These are phyloP conservation scores for Stichodactyla mertensii DNA, from an alignment of 64 coral and sea anemone species.

Conservation along the genomic window DNA sequence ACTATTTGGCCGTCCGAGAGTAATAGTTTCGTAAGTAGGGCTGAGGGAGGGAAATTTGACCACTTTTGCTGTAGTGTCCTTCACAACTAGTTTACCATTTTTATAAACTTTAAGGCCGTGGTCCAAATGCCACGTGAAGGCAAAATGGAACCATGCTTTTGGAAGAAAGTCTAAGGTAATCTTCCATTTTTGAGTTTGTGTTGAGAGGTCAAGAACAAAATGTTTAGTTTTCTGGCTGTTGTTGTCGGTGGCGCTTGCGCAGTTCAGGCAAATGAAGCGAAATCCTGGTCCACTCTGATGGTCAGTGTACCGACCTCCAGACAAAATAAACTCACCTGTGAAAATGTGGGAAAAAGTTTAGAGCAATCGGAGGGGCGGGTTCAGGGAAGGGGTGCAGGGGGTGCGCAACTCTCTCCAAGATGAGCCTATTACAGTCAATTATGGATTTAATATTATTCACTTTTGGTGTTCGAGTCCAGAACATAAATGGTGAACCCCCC, in stretches of 20 bases:
- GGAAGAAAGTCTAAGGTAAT: slow-evolving; percentile 56
- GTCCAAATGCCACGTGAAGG: slow-evolving; percentile 56
- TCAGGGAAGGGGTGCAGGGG: too few relatives aligned
- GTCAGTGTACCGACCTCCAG: slow-evolving; percentile 51
- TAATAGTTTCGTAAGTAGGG: background rate
- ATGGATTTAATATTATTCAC: too few relatives aligned
- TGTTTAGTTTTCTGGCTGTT: background rate
- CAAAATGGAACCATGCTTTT: slow-evolving; percentile 66
- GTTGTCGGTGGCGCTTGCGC: background rate
- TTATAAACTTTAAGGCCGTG: slow-evolving; percentile 73
- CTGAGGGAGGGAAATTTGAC: background rate
- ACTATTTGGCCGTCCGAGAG: slow-evolving; percentile 58
- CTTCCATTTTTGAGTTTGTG: slow-evolving; percentile 45
- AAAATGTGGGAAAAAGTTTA: background rate
- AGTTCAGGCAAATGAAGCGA: slow-evolving; percentile 50
- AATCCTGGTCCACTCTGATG: slow-evolving; percentile 50
- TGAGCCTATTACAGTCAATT: too few relatives aligned
- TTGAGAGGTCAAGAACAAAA: slow-evolving; percentile 65
- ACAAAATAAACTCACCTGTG: slow-evolving; percentile 69
- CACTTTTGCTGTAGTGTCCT: background rate
- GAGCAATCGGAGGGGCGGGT: too few relatives aligned
- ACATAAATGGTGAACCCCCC: too few relatives aligned
- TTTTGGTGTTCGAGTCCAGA: too few relatives aligned
- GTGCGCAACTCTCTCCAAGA: too few relatives aligned
- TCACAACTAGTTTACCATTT: slow-evolving; percentile 54